phyloP scores from a whole-genome alignment of 2,888 invertebrate species.

The Lordiphosa andalusiaca region DNA sequence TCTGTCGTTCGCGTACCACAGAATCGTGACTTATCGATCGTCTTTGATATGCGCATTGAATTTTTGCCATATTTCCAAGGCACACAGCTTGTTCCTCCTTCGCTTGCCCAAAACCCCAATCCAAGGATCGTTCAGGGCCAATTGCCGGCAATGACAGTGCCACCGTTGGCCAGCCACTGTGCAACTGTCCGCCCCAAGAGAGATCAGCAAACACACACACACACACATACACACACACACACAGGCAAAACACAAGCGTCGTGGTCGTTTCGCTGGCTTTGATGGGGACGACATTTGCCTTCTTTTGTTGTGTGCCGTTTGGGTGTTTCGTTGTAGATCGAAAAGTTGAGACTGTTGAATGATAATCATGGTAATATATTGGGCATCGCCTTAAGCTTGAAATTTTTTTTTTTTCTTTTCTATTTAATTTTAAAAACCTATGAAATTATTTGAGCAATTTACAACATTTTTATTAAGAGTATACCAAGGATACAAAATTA shows the following conservation, averaged over 20 bases:
- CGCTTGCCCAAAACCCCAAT: constrained; percentile 29
- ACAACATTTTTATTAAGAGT: no score
- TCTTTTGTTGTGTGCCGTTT: constrained; percentile 34
- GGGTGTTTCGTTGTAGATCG: constrained; percentile 10
- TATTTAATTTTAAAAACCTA: no score
- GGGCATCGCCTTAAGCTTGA: no score
- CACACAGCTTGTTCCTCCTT: constrained; percentile 26
- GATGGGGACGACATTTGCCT: constrained; percentile 44
- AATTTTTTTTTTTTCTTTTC: no score
- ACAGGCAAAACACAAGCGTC: constrained; percentile 17
- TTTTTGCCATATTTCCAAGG: constrained; percentile 78
- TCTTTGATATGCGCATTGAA: constrained; percentile 80
- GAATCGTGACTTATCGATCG: constrained; percentile 80
- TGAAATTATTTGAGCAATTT: no score
- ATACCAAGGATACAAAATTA: no score
- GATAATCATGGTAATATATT: constrained; percentile 1
- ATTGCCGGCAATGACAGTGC: constrained; percentile 59
- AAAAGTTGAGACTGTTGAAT: constrained; percentile 20
- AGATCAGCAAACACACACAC: constrained; percentile 26
- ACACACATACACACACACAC: constrained; percentile 20
- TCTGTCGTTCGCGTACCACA: constrained; percentile 37
- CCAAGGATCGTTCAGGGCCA: constrained; percentile 49
- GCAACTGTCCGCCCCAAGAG: constrained; percentile 59
- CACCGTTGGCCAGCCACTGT: constrained; percentile 64
- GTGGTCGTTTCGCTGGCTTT: constrained; percentile 31